These are phyloP conservation scores for Laothoe populi DNA, from an alignment of 2,888 invertebrate species.

Conservation along the genomic window DNA sequence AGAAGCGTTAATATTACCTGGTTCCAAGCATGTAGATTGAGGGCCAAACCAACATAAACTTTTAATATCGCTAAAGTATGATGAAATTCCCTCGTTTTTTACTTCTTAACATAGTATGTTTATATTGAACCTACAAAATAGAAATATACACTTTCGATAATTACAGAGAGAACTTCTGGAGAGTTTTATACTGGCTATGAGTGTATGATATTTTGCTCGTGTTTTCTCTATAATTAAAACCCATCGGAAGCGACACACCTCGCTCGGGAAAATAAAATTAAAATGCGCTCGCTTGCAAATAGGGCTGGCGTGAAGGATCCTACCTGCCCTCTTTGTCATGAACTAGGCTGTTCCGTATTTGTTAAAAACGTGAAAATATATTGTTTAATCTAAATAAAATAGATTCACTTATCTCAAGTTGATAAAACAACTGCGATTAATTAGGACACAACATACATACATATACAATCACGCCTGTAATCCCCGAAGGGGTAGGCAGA, in stretches of 20 bases:
- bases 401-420: background rate
- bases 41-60: too few species aligned
- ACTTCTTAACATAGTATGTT: too few species aligned
- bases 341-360: background rate
- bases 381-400: background rate
- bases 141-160: background rate
- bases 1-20: too few species aligned
- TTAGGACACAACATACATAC: too few species aligned
- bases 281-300: slow-evolving; percentile 51
- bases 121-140: too few species aligned
- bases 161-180: background rate
- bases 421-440: too few species aligned
- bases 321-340: slow-evolving; percentile 9
- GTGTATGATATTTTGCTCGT: slow-evolving; percentile 32
- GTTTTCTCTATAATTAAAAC: slow-evolving; percentile 61
- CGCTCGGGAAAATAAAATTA: slow-evolving; percentile 66
- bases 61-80: too few species aligned
- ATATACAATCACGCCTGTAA: too few species aligned
- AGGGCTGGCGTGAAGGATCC: slow-evolving; percentile 16
- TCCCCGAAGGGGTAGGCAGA: too few species aligned
- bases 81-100: too few species aligned
- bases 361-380: background rate
- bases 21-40: too few species aligned
- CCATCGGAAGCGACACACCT: slow-evolving; percentile 48
- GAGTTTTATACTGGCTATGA: background rate